These are phyloP conservation scores for Dendroctonus valens DNA, from an alignment of 1,140 invertebrate species.

Conservation along the genomic window DNA sequence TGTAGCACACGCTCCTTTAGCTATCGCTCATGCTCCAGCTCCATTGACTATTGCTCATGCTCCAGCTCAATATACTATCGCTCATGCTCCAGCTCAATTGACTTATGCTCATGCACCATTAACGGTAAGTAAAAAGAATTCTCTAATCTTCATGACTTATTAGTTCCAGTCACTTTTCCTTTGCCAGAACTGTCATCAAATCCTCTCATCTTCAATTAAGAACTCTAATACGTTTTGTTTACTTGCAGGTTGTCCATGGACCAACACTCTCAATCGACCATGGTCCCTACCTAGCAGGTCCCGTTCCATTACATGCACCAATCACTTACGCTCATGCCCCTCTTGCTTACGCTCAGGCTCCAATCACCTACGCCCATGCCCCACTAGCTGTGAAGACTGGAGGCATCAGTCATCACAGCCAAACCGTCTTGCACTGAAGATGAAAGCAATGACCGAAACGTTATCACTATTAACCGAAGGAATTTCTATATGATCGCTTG, in stretches of 20 bases:
- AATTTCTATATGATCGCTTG: constrained; percentile 1
- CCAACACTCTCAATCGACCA: constrained; percentile 14
- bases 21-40: constrained; percentile 29
- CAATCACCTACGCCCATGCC: constrained; percentile 41
- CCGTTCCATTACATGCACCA: constrained; percentile 37
- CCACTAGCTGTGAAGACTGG: constrained; percentile 15
- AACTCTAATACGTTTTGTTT: background rate
- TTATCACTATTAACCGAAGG: background rate
- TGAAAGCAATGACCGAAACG: background rate
- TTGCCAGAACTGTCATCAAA: no score
- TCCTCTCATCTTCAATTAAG: no score
- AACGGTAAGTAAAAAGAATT: constrained; percentile 25
- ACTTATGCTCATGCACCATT: constrained; percentile 40
- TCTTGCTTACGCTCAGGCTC: constrained; percentile 7
- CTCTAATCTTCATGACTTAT: background rate
- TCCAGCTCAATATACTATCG: constrained; percentile 37
- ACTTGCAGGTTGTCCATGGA: constrained; percentile 25
- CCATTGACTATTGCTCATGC: constrained; percentile 40
- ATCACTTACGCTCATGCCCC: constrained; percentile 44
- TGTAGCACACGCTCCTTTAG: constrained; percentile 32
- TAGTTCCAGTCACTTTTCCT: constrained; percentile 15
- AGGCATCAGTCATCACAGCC: constrained; percentile 23
- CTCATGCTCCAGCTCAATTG: constrained; percentile 40
- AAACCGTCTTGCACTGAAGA: constrained; percentile 24
- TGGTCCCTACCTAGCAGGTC: background rate